A percentile compares a stretch with the other conserved stretches of the same genome.
phyloP scores from a whole-genome alignment of 2,113 vertebrate genomes.

The Microtus pennsylvanicus region DNA sequence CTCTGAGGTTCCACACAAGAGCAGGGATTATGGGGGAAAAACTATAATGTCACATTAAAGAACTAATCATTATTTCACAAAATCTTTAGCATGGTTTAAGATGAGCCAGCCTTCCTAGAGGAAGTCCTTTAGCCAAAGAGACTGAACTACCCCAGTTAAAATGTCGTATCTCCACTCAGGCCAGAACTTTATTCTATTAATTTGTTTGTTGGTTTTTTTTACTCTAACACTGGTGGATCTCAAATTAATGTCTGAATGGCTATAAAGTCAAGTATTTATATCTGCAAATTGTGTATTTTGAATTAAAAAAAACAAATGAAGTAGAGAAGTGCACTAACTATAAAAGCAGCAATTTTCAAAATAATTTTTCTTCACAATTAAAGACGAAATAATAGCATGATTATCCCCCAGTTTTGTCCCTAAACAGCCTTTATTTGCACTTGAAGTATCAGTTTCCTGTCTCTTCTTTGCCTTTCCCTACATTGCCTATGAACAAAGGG shows the following conservation, averaged over 20 bases:
- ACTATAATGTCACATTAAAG: not conserved
- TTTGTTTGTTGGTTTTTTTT: not conserved
- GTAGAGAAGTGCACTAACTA: not conserved
- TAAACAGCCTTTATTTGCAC: not conserved
- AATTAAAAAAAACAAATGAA: not conserved
- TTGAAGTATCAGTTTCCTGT: not conserved
- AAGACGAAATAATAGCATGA: not conserved
- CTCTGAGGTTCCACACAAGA: not conserved
- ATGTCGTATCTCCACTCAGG: not conserved
- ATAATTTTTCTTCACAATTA: not conserved
- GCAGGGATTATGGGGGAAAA: not conserved
- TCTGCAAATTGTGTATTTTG: not conserved
- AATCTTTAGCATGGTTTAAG: not conserved
- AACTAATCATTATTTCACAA: not conserved
- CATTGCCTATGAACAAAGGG: not conserved
- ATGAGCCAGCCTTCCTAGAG: not conserved
- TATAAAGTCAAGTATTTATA: not conserved
- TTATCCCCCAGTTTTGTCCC: not conserved
- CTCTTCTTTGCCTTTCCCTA: not conserved
- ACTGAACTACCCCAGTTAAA: not conserved
- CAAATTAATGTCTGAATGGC: not conserved
- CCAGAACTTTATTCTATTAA: not conserved
- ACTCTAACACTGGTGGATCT: not conserved
- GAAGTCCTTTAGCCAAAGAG: not conserved
- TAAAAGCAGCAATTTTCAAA: slow-evolving; percentile 15